phyloP scores from a whole-genome alignment of 2,113 vertebrate species.

The Phasianus colchicus region DNA sequence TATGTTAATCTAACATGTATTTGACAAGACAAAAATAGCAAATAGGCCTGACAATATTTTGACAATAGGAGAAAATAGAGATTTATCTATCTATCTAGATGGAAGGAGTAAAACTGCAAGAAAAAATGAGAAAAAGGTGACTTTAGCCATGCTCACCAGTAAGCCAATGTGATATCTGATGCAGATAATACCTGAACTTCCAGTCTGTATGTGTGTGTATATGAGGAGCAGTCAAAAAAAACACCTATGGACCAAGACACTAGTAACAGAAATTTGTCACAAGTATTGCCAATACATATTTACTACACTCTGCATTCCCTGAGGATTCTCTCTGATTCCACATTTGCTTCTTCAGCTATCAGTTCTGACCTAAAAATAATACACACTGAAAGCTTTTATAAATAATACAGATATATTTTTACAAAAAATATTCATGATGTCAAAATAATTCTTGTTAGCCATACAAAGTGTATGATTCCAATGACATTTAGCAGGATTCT shows the following conservation, averaged over 20 bases:
- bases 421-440: background rate
- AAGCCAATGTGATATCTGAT: background rate
- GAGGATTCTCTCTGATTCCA: background rate
- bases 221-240: background rate
- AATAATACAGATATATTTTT: background rate
- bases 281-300: background rate
- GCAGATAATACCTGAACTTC: background rate
- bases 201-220: background rate
- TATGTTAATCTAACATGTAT: background rate
- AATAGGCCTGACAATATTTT: background rate
- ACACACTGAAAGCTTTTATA: background rate
- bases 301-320: background rate
- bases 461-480: background rate
- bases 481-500: background rate
- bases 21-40: background rate
- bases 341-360: background rate
- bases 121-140: background rate
- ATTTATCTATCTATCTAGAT: background rate
- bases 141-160: background rate
- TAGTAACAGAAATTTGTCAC: background rate
- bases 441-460: background rate
- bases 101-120: background rate
- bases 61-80: background rate
- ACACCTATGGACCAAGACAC: background rate
- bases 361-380: background rate